phyloP scores from a whole-genome alignment of 2,113 vertebrate genomes.

The Haemorhous mexicanus region DNA sequence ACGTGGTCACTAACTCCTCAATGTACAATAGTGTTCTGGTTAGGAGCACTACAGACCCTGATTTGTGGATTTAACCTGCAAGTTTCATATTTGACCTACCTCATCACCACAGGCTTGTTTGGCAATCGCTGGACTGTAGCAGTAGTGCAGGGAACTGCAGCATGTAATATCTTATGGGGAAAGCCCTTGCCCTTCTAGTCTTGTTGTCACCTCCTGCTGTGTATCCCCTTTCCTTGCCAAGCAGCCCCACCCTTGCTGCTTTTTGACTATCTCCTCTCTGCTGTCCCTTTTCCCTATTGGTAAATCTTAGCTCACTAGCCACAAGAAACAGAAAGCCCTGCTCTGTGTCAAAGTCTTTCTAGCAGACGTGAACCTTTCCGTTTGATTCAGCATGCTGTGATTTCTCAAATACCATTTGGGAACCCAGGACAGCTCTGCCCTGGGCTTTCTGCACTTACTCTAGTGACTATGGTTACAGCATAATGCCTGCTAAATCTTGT shows the following conservation, averaged over 20 bases:
- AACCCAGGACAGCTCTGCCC: background rate
- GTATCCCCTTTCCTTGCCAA: background rate
- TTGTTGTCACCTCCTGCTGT: background rate
- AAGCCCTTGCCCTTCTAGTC: background rate
- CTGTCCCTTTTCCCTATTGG: background rate
- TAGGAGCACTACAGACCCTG: background rate
- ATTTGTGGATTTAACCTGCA: background rate
- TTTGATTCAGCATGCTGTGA: background rate
- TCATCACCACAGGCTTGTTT: background rate
- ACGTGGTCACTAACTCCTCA: background rate
- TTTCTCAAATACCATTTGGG: background rate
- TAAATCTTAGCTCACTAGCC: background rate
- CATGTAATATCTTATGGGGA: fast-evolving
- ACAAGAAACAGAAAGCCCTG: background rate
- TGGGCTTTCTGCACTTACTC: background rate
- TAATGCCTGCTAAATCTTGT: background rate
- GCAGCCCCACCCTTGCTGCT: background rate
- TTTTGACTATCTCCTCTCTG: background rate
- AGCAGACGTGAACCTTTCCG: background rate
- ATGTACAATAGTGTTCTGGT: background rate
- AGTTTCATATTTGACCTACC: background rate
- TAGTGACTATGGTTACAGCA: background rate
- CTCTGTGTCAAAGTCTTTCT: background rate
- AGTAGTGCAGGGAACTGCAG: background rate
- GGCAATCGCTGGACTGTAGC: background rate